These are phyloP conservation scores for Sebastes aleutianus DNA, from an alignment of 2,797 vertebrate genomes.

Conservation along the genomic window DNA sequence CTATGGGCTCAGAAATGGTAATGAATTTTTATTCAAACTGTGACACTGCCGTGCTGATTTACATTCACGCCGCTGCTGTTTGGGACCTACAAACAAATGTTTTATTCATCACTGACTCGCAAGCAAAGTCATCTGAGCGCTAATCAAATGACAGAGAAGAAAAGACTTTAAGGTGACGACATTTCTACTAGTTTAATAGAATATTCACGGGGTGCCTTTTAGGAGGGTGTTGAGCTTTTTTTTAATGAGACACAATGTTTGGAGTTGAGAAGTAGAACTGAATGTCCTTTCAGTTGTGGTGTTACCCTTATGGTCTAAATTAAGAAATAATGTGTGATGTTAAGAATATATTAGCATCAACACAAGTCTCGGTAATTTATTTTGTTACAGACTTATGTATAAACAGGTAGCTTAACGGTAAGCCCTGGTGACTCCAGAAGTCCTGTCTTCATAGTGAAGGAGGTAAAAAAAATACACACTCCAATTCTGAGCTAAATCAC, in stretches of 20 bases:
- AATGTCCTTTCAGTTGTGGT: conserved; percentile 1
- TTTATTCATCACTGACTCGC: conserved; percentile 76
- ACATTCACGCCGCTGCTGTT: conserved; percentile 59
- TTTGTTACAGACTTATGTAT: background rate
- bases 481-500: background rate
- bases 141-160: conserved; percentile 51
- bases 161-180: conserved; percentile 41
- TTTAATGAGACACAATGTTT: conserved; percentile 34
- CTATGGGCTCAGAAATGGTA: conserved; percentile 16
- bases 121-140: conserved; percentile 51
- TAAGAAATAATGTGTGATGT: conserved; percentile 3
- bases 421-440: background rate
- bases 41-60: conserved; percentile 65
- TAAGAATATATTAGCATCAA: conserved; percentile 1
- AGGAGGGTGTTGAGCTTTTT: background rate
- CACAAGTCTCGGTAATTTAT: background rate
- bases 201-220: conserved; percentile 26
- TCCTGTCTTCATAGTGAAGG: background rate
- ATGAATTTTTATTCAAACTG: conserved; percentile 43
- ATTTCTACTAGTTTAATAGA: conserved; percentile 18
- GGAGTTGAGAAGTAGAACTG: conserved; percentile 6
- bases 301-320: conserved; percentile 14
- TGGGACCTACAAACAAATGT: conserved; percentile 75
- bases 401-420: background rate
- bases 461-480: background rate